Evolutionary conservation across 1,140 invertebrate species (phyloP), one percentile per base, ranked within the genome.

Genomic region (Plectrocnemia conspersa): DNA sequence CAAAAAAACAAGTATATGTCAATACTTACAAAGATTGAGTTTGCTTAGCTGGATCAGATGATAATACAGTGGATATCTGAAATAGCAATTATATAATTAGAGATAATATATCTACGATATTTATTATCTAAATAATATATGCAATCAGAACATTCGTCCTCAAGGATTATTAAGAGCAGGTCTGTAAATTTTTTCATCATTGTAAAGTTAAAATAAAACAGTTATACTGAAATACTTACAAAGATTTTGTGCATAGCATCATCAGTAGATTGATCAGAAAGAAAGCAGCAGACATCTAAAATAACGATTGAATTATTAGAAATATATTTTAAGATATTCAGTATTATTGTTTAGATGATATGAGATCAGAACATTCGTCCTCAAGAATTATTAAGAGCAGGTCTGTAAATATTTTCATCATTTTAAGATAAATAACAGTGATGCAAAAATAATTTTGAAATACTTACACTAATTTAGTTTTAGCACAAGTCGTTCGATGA

Each of bases 361-460:
- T 65, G 66, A 65, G 66, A 32, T 32, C 27, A 32, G n/a, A 32
- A 32, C 7, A 32, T n/a, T 32, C 27, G 27, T 42, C 40, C 40
- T 7, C 40, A 42, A 42, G 19, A 4, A 15, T 49, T 25, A 59
- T 68, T 75, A 71, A 68, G 72, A 65, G 72, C 71, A 75, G 69
- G 68, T 75, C 70, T 74, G 68, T 73, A 68, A 70, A 68, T 61
- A 65, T 68, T 66, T 70, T 72, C 70, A 71, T 67, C 41, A 47
- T 32, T 36, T 23, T 25, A 52, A 41, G 9, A 13, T 41, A 42
- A 29, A 35, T 11, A 48, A 11, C 35, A 35, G 35, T 19, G n/a
- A 25, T 25, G 22, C 15, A 16, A 40, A 40, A 40, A 6, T 10
- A 40, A 9, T 40, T 9, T 40, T 16, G 7, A 6, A 40, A 40